Base-by-base conservation (phyloP, 2,797 vertebrate species). In the Pseudochaenichthys georgianus region DNA sequence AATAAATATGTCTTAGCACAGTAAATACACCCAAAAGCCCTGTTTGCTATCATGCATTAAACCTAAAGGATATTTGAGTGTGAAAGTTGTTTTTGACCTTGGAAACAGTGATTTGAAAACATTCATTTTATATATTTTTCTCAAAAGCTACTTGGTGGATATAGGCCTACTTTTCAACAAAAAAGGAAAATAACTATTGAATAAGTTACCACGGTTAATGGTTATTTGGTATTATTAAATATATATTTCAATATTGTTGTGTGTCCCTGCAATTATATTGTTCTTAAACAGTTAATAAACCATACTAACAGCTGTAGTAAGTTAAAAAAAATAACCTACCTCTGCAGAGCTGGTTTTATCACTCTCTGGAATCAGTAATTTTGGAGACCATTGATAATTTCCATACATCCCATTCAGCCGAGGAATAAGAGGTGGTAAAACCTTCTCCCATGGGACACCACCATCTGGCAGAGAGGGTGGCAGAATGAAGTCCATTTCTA, bases 401-500 rank as follows among this genome's bases (percentile, higher is more conserved):
- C 92, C 93, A 5, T 87, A 82, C 23, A 82, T 92, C 46, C 92
- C 93, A 10, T 88, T 93, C 23, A 93, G 70, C 11, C 87, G 87
- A 46, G 94, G 95, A 66, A 95, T 83, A 43, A 95, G 88, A 62
- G 94, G 94, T 1, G 92, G 86, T 62, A 96, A 70, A 61, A 95
- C 81, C 77, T 92, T 91, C 68, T 95, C 94, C 95, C 94, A 95
- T 8, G 89, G 90, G 79, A 95, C 94, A 43, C 90, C 92, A 23
- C 76, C 86, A 58, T 72, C 57, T 9, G 93, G 82, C 42, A 92
- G 52, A 51, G 81, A 88, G 51, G 85, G 75, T 54, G 92, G 92
- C 70, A 94, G 77, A 51, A 94, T 88, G 81, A 95, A 95, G 82
- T 95, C 94, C 95, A 96, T 96, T 75, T 73, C 81, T 87, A 9